Evolutionary conservation across 2,113 vertebrate genomes (phyloP).

Genomic region (Halcyon senegalensis): DNA sequence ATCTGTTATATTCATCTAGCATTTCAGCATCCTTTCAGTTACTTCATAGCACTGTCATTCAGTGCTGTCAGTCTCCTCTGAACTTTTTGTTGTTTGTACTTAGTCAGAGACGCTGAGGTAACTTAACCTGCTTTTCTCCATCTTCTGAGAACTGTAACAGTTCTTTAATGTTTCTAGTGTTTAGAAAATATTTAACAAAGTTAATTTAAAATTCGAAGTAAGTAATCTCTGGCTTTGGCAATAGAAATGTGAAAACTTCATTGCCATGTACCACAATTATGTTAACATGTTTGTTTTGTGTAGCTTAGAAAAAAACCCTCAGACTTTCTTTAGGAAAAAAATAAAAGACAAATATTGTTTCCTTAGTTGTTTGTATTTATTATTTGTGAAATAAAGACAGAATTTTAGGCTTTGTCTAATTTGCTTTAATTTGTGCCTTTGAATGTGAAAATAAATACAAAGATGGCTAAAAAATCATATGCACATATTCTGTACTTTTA

Average conservation of each 20-base stretch:
- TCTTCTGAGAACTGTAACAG: not conserved
- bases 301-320: not conserved
- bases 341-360: not conserved
- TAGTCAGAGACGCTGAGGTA: not conserved
- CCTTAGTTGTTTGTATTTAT: slow-evolving; percentile 35
- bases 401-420: not conserved
- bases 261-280: not conserved
- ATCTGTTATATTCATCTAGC: not conserved
- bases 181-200: not conserved
- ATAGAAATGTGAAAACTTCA: slow-evolving; percentile 1
- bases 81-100: not conserved
- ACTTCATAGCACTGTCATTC: not conserved
- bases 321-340: not conserved
- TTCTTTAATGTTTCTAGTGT: not conserved
- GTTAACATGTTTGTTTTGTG: not conserved
- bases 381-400: slow-evolving; percentile 50
- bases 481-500: not conserved
- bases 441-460: slow-evolving; percentile 8
- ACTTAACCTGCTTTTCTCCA: not conserved
- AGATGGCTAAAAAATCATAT: not conserved
- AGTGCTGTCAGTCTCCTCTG: not conserved
- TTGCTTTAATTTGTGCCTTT: slow-evolving; percentile 31
- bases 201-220: not conserved
- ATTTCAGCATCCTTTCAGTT: not conserved
- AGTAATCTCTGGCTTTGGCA: not conserved